Conservation (phyloP, 2,888 invertebrate genomes). For the Coelopa pilipes region DNA sequence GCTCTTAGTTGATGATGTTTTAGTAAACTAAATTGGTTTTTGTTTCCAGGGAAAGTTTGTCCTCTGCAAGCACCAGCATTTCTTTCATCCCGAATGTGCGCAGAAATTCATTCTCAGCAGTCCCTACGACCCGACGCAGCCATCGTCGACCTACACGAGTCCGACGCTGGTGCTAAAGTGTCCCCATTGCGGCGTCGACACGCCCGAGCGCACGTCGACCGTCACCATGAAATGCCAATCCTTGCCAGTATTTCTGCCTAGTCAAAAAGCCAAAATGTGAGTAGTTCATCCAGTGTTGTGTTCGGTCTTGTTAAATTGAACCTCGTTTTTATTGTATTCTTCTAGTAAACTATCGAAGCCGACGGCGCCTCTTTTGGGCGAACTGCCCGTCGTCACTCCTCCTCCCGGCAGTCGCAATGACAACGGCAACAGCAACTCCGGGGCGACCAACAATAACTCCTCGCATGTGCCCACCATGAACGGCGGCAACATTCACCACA, state of each 20-base stretch:
- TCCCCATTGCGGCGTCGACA: constrained; percentile 78
- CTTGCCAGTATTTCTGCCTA: constrained; percentile 73
- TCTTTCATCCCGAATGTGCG: constrained; percentile 86
- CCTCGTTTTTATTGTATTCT: neutral
- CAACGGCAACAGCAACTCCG: constrained; percentile 19
- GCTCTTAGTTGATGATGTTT: neutral
- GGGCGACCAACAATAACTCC: constrained; percentile 30
- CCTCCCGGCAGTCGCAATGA: constrained; percentile 42
- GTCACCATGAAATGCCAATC: constrained; percentile 74
- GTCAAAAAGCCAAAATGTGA: constrained; percentile 66
- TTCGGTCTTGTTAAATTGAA: neutral
- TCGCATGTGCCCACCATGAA: neutral
- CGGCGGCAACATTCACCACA: constrained; percentile 20
- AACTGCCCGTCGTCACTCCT: constrained; percentile 41
- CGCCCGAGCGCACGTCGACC: constrained; percentile 69
- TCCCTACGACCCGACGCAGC: constrained; percentile 67
- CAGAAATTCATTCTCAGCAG: constrained; percentile 64
- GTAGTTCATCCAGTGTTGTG: constrained; percentile 27
- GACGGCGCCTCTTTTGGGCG: constrained; percentile 47
- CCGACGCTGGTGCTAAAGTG: constrained; percentile 69
- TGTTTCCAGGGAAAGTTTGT: constrained; percentile 79
- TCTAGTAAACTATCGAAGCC: constrained; percentile 65
- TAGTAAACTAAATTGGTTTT: neutral
- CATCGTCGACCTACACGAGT: constrained; percentile 59
- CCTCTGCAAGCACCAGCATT: constrained; percentile 81